Percentiles rank a stretch among this genome's conserved stretches.
phyloP scores from a whole-genome alignment of 2,113 vertebrate species.

The Pelusios castaneus region DNA sequence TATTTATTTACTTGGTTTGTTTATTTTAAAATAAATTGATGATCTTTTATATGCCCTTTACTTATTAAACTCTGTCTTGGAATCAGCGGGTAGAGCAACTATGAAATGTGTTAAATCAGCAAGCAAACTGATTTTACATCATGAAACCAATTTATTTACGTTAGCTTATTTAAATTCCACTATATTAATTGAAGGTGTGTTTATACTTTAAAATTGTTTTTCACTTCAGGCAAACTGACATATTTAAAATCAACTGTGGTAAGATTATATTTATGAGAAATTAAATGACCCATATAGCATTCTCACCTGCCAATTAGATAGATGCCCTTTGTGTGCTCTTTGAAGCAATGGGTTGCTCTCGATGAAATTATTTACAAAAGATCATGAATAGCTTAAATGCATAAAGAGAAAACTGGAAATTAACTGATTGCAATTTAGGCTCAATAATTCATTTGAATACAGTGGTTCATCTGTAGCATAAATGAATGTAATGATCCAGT shows the following conservation, averaged over 20 bases:
- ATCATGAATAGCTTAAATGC: neutral
- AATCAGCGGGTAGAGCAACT: neutral
- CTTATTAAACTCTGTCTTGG: neutral
- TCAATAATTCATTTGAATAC: neutral
- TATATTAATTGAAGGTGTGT: neutral
- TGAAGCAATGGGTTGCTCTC: neutral
- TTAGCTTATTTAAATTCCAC: neutral
- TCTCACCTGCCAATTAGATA: neutral
- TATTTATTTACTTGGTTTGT: neutral
- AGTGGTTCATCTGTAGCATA: neutral
- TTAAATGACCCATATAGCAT: neutral
- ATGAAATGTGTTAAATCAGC: neutral
- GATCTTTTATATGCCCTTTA: neutral
- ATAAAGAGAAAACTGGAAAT: neutral
- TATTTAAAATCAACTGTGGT: slow-evolving; percentile 6
- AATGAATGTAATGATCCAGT: neutral
- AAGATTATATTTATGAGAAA: neutral
- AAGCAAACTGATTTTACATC: neutral
- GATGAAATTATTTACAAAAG: neutral
- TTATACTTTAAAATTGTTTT: slow-evolving; percentile 22
- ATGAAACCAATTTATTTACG: neutral
- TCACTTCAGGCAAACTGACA: neutral
- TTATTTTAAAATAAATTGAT: neutral
- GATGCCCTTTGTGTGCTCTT: neutral
- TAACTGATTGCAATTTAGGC: neutral